phyloP scores from a whole-genome alignment of 2,888 invertebrate species.

The Dicyrtomina minuta region DNA sequence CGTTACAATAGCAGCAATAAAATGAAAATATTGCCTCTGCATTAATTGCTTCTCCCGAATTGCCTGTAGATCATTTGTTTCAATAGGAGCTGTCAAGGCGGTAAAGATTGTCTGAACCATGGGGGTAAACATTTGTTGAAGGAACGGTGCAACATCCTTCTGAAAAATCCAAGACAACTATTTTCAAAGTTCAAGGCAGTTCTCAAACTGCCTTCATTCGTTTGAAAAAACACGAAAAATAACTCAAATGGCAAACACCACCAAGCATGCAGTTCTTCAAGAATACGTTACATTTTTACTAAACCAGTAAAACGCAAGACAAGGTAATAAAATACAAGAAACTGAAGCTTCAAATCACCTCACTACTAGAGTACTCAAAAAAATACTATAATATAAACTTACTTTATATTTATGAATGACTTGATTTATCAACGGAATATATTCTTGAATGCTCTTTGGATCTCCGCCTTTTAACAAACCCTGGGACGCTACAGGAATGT shows the following conservation, averaged over 20 bases:
- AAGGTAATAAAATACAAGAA: too few relatives aligned
- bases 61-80: constrained; percentile 59
- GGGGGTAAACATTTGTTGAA: constrained; percentile 60
- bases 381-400: too few relatives aligned
- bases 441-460: constrained; percentile 57
- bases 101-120: constrained; percentile 59
- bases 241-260: not conserved
- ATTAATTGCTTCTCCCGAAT: constrained; percentile 58
- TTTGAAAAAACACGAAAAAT: not conserved
- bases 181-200: constrained; percentile 42
- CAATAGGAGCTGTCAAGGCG: constrained; percentile 58
- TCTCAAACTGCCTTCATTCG: constrained; percentile 20
- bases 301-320: too few relatives aligned
- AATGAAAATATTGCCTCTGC: constrained; percentile 60
- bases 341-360: too few relatives aligned
- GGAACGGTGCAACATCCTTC: constrained; percentile 60
- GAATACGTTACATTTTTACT: not conserved
- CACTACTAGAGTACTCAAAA: too few relatives aligned
- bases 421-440: constrained; percentile 63
- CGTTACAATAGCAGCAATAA: constrained; percentile 59
- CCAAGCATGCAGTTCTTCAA: too few relatives aligned
- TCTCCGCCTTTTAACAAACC: constrained; percentile 58
- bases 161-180: constrained; percentile 56
- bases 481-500: constrained; percentile 60
- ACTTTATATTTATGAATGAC: constrained; percentile 63